Conservation (phyloP, 2,888 invertebrate species). For the Apodemia zela region DNA sequence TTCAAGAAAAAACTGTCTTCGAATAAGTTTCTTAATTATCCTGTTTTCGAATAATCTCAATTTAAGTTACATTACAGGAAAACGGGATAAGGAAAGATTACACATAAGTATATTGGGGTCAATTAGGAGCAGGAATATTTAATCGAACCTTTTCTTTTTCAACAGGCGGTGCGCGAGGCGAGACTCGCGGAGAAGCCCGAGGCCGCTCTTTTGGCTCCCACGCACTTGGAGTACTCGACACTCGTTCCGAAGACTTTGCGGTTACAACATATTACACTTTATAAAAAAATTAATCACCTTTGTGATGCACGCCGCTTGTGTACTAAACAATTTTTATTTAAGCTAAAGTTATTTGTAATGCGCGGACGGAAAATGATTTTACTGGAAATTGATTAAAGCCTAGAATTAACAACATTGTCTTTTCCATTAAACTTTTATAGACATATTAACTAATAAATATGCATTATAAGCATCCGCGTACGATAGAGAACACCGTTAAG, state of each 20-base stretch:
- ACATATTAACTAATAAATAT: too few relatives aligned
- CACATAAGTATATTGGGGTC: neutral
- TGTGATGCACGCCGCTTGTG: neutral
- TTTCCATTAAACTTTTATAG: too few relatives aligned
- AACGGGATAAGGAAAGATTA: conserved; percentile 1
- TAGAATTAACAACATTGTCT: too few relatives aligned
- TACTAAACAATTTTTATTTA: neutral
- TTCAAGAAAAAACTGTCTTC: too few relatives aligned
- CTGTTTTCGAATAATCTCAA: too few relatives aligned
- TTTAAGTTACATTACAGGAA: neutral
- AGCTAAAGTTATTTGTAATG: neutral
- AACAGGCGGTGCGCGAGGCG: conserved; percentile 26
- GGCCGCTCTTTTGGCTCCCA: conserved; percentile 29
- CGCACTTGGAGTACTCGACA: conserved; percentile 34
- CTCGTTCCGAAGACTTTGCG: conserved; percentile 26
- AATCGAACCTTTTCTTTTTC: conserved; percentile 28
- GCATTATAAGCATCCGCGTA: too few relatives aligned
- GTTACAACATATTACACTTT: conserved; percentile 17
- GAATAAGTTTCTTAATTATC: too few relatives aligned
- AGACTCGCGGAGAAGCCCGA: conserved; percentile 24
- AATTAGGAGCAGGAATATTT: conserved; percentile 7
- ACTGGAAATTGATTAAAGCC: too few relatives aligned
- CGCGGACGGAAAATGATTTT: too few relatives aligned
- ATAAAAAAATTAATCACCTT: neutral
- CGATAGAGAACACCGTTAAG: too few relatives aligned